phyloP scores from a whole-genome alignment of 2,113 vertebrate species.

The Piprites chloris region DNA sequence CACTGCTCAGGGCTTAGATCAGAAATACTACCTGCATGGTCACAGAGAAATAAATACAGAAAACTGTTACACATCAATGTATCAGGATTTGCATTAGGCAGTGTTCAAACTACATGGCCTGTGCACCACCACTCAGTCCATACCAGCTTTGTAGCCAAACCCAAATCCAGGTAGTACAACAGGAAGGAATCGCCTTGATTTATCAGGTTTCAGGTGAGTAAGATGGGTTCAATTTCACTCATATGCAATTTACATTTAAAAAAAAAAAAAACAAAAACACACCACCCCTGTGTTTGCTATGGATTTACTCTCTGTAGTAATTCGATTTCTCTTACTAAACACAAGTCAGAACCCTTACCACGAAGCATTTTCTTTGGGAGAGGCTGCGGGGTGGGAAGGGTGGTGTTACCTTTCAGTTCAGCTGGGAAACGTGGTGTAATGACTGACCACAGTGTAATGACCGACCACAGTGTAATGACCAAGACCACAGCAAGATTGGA shows the following conservation, averaged over 20 bases:
- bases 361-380: not conserved
- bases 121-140: not conserved
- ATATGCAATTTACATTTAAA: not conserved
- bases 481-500: not conserved
- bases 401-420: not conserved
- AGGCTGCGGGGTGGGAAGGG: not conserved
- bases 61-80: not conserved
- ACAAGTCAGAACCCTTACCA: not conserved
- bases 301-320: not conserved
- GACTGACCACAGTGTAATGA: no score
- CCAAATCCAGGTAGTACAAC: not conserved
- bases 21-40: not conserved
- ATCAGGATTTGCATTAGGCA: not conserved
- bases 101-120: not conserved
- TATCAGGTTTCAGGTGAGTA: not conserved
- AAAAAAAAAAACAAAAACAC: not conserved
- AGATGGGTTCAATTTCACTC: not conserved
- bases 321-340: not conserved
- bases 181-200: not conserved
- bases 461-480: no score
- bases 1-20: not conserved
- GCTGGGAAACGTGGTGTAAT: not conserved
- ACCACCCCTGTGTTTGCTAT: not conserved
- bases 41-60: not conserved
- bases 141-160: not conserved